Base-by-base conservation (phyloP, 2,888 invertebrate species). In the Cantharis flavilabris region DNA sequence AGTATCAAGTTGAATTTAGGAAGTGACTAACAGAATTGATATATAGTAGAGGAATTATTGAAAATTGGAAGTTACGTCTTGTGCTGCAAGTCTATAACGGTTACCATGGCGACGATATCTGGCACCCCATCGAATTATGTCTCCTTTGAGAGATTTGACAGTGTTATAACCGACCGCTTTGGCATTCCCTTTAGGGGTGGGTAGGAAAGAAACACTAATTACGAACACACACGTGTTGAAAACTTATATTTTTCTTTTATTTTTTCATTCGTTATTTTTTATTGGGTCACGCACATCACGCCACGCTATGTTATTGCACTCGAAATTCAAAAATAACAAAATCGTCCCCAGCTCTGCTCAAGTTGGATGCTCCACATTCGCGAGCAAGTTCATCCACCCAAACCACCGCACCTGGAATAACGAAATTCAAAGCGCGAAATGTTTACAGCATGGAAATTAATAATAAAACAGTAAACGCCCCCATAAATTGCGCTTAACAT, bases 91-190 rank as follows among this genome's bases (percentile, higher is more conserved):
- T 33, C 23, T 69, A 71, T 65, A 71, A 75, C 65, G 67, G 76
- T 76, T 76, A 28, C 76, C 78, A 16, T 76, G 76, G 73, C 63
- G 73, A 78, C 78, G 73, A 70, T 77, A 78, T 78, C 78, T 70
- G 65, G 72, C 75, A 78, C 78, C 78, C 75, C 73, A 72, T 75
- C 76, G 74, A 77, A 78, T 78, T 76, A 78, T 69, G 65, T 67
- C 64, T 75, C 74, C 73, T 74, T 77, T 77, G 75, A 76, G 73
- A 72, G 70, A 78, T 78, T 72, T 75, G 63, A 70, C 33, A 67
- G 72, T 69, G 70, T 77, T 77, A 77, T 77, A 75, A 69, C 72
- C 65, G 65, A 65, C 67, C 23, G 73, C 62, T 69, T 69, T 23
- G 67, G 67, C 23, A 62, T 77, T 49, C 49, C 73, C 14, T 72